phyloP scores from a whole-genome alignment of 2,797 vertebrate genomes.

The Setipinna tenuifilis region DNA sequence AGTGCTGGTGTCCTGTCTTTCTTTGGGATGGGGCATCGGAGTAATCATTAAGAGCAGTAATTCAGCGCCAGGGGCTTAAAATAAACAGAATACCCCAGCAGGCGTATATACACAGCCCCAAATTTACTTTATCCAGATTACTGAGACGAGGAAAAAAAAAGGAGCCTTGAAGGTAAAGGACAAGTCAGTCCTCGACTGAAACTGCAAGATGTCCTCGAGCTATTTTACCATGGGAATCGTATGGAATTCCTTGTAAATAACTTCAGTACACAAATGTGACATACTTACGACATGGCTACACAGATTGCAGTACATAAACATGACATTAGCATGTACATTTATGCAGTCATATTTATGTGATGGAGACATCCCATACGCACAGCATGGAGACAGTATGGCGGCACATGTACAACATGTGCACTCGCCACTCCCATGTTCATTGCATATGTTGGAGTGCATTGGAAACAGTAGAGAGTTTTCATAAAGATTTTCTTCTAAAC shows the following conservation, averaged over 20 bases:
- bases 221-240: constrained; percentile 2
- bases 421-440: background rate
- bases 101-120: constrained; percentile 79
- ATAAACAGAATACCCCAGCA: constrained; percentile 83
- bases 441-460: background rate
- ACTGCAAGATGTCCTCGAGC: background rate
- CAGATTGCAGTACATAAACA: constrained; percentile 11
- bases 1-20: constrained; percentile 46
- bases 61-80: constrained; percentile 78
- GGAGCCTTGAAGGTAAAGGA: constrained; percentile 68
- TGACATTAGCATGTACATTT: background rate
- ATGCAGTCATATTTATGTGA: background rate
- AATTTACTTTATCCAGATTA: constrained; percentile 83
- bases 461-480: background rate
- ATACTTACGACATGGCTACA: background rate
- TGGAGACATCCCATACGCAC: background rate
- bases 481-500: background rate
- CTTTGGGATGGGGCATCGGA: constrained; percentile 77
- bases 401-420: background rate
- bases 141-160: constrained; percentile 60
- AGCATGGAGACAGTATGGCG: background rate
- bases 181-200: constrained; percentile 42
- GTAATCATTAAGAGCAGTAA: constrained; percentile 83
- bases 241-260: constrained; percentile 22
- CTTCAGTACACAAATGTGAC: background rate